Percentiles rank a stretch among this genome's conserved stretches.
Conservation (phyloP, 2,888 invertebrate species). For the Pyrochroa serraticornis region DNA sequence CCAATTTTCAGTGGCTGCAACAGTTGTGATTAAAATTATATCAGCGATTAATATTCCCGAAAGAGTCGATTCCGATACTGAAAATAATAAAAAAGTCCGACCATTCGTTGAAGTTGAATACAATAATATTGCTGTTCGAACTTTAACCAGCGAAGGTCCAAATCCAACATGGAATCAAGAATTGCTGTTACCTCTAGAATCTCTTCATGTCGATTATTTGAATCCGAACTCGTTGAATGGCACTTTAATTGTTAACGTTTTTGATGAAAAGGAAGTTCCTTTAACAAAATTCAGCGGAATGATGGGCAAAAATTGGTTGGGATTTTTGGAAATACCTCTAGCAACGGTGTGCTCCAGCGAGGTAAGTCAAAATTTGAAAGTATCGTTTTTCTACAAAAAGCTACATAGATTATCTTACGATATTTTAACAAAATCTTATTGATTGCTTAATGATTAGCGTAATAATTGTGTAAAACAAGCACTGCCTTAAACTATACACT, state of each 20-base stretch:
- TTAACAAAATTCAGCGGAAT: constrained; percentile 70
- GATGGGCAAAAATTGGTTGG: constrained; percentile 79
- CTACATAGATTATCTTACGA: too few species aligned
- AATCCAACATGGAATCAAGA: constrained; percentile 94
- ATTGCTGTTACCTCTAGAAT: constrained; percentile 65
- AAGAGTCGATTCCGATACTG: constrained; percentile 15
- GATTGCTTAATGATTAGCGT: too few species aligned
- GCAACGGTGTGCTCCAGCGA: constrained; percentile 73
- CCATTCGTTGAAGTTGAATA: constrained; percentile 80
- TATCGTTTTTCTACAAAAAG: too few species aligned
- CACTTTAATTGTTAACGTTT: constrained; percentile 62
- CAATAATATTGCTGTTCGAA: constrained; percentile 68
- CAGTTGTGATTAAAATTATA: constrained; percentile 44
- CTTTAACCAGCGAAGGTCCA: constrained; percentile 76
- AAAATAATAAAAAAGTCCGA: constrained; percentile 57
- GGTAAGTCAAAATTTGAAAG: constrained; percentile 62
- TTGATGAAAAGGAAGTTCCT: constrained; percentile 78
- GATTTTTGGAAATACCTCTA: constrained; percentile 78
- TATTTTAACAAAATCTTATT: too few species aligned
- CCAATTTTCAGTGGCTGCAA: constrained; percentile 10
- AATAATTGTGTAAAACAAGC: too few species aligned
- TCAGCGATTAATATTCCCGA: constrained; percentile 47
- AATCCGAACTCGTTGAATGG: constrained; percentile 53
- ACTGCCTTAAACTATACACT: too few species aligned
- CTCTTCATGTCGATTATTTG: constrained; percentile 49